Conservation (phyloP, 2,113 vertebrate genomes). For the Psephotus haematonotus region DNA sequence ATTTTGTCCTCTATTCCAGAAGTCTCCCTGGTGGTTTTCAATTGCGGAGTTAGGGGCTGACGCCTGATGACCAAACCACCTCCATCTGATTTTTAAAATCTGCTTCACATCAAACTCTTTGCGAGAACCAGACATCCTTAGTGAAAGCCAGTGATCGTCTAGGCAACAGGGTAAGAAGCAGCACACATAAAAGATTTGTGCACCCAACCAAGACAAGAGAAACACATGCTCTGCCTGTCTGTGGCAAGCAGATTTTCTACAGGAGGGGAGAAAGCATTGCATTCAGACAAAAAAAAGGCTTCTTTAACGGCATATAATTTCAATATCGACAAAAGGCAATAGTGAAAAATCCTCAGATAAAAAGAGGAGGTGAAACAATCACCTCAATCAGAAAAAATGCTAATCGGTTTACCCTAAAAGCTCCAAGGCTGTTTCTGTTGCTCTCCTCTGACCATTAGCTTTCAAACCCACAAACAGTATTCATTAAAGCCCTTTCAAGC, state of each 20-base stretch:
- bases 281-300: slow-evolving; percentile 43
- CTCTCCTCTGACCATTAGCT: slow-evolving; percentile 69
- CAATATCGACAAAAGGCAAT: slow-evolving; percentile 69
- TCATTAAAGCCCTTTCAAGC: slow-evolving; percentile 78
- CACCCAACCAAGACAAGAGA: slow-evolving; percentile 76
- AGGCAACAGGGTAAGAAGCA: slow-evolving; percentile 85
- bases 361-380: slow-evolving; percentile 64
- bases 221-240: slow-evolving; percentile 73
- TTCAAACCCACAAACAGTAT: slow-evolving; percentile 73
- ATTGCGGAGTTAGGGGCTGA: slow-evolving; percentile 74
- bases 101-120: slow-evolving; percentile 99
- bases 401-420: slow-evolving; percentile 64
- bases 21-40: slow-evolving; percentile 83
- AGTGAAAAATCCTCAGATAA: slow-evolving; percentile 40
- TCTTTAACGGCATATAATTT: slow-evolving; percentile 44
- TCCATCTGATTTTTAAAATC: slow-evolving; percentile 97
- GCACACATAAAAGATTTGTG: slow-evolving; percentile 76
- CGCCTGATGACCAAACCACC: slow-evolving; percentile 94
- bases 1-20: slow-evolving; percentile 81
- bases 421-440: slow-evolving; percentile 59
- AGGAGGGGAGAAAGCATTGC: slow-evolving; percentile 54
- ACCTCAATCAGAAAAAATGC: slow-evolving; percentile 65
- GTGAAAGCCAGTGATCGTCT: slow-evolving; percentile 84
- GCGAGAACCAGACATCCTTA: slow-evolving; percentile 94
- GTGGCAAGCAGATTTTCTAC: slow-evolving; percentile 66